Percentiles rank a stretch among this genome's conserved stretches.
phyloP scores from a whole-genome alignment of 2,888 invertebrate species.

The Allophyes oxyacanthae region DNA sequence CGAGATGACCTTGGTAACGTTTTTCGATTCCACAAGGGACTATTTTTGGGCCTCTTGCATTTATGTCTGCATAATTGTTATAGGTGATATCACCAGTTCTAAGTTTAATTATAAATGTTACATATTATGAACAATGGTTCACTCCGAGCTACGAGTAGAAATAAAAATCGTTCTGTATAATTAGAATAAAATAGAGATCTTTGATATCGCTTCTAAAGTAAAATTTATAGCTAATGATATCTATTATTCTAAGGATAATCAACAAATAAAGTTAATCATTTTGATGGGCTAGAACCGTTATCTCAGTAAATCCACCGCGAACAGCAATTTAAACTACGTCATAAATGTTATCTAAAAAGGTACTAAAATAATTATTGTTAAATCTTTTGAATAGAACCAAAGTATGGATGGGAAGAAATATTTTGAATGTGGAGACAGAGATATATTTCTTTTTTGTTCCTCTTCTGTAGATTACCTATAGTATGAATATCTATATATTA shows the following conservation, averaged over 20 bases:
- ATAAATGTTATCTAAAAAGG: slow-evolving; percentile 22
- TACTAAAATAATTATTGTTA: slow-evolving; percentile 34
- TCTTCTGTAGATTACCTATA: too few relatives aligned
- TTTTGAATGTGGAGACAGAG: too few relatives aligned
- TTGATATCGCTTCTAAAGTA: too few relatives aligned
- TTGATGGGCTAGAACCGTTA: not conserved
- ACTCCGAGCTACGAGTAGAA: not conserved
- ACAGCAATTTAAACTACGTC: slow-evolving; percentile 32
- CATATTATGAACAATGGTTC: not conserved
- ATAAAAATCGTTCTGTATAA: too few relatives aligned
- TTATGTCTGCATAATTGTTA: not conserved
- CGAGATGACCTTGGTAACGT: too few relatives aligned
- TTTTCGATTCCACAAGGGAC: slow-evolving; percentile 10
- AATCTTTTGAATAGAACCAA: slow-evolving; percentile 17
- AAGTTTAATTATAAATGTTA: too few relatives aligned
- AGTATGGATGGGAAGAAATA: not conserved
- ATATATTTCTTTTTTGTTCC: too few relatives aligned
- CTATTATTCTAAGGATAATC: not conserved
- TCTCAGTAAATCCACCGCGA: slow-evolving; percentile 18
- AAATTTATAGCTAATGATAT: too few relatives aligned
- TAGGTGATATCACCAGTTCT: too few relatives aligned
- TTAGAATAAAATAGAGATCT: not conserved
- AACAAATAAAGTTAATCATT: slow-evolving; percentile 17
- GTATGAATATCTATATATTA: too few relatives aligned
- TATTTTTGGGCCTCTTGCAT: slow-evolving; percentile 12